A percentile compares a stretch with the other conserved stretches of the same genome.
Conservation (phyloP, 2,113 vertebrate species). For the Ictalurus furcatus region DNA sequence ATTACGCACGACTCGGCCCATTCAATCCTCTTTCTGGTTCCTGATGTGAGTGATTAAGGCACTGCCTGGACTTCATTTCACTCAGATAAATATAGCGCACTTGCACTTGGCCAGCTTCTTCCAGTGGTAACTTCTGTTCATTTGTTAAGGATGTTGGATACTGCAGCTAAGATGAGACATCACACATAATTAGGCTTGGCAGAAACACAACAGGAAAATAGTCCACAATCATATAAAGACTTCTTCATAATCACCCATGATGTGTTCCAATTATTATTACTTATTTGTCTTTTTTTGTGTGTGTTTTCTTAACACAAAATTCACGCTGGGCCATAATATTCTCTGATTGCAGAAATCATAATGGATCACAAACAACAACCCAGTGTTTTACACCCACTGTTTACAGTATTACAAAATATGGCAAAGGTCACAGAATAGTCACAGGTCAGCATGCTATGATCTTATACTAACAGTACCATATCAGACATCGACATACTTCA, state of each 20-base stretch:
- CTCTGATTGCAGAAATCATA: not conserved
- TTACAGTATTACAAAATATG: not conserved
- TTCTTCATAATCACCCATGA: constrained; percentile 32
- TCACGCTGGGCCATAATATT: not conserved
- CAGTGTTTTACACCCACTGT: not conserved
- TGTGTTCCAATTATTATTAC: not conserved
- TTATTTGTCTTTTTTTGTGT: not conserved
- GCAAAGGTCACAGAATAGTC: not conserved
- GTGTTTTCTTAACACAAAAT: constrained; percentile 10
- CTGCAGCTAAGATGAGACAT: not conserved
- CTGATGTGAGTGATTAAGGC: constrained; percentile 33
- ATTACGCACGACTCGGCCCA: constrained; percentile 30
- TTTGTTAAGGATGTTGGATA: constrained; percentile 23
- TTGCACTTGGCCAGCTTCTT: constrained; percentile 14
- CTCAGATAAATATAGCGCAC: not conserved
- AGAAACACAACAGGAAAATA: constrained; percentile 15
- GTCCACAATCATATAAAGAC: not conserved
- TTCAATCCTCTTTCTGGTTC: constrained; percentile 21
- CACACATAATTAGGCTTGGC: constrained; percentile 13
- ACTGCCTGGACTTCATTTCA: constrained; percentile 29
- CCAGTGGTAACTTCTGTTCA: constrained; percentile 23
- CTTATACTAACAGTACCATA: not conserved
- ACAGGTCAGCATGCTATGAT: not conserved
- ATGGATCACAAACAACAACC: constrained; percentile 2
- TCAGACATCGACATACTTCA: not conserved